These are phyloP conservation scores for Acromyrmex echinatior DNA, from an alignment of 1,140 invertebrate genomes.

Conservation along the genomic window DNA sequence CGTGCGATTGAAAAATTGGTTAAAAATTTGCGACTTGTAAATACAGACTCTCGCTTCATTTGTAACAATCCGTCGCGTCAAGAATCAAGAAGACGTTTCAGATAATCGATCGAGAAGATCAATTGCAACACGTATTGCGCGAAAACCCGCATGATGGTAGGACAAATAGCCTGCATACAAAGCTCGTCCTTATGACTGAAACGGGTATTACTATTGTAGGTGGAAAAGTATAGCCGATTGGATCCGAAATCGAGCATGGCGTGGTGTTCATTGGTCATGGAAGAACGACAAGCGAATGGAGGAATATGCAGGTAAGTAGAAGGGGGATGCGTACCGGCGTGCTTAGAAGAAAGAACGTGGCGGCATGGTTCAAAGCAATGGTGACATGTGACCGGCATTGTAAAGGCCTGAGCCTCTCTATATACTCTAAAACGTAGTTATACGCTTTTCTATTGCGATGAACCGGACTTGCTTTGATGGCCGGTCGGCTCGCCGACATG, in stretches of 20 bases:
- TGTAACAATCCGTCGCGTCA: neutral
- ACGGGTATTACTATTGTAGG: slow-evolving; percentile 11
- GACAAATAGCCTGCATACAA: slow-evolving; percentile 42
- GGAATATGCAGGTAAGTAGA: slow-evolving; percentile 42
- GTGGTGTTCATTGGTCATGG: slow-evolving; percentile 67
- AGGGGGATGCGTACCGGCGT: slow-evolving; percentile 65
- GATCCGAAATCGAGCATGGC: slow-evolving; percentile 71
- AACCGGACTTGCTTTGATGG: slow-evolving; percentile 74
- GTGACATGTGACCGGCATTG: slow-evolving; percentile 81
- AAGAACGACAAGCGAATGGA: slow-evolving; percentile 33
- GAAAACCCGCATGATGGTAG: slow-evolving; percentile 32
- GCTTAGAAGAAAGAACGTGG: slow-evolving; percentile 72
- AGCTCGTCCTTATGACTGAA: slow-evolving; percentile 32
- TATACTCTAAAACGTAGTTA: slow-evolving; percentile 68
- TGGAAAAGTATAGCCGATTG: slow-evolving; percentile 69
- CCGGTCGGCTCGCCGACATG: slow-evolving; percentile 65
- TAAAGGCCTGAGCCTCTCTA: slow-evolving; percentile 71
- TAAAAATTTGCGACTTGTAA: neutral
- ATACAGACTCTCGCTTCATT: neutral
- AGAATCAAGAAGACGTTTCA: neutral
- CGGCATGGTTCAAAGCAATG: slow-evolving; percentile 78
- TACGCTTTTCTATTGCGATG: slow-evolving; percentile 78
- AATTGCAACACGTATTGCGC: neutral
- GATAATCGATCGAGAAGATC: slow-evolving; percentile 27
- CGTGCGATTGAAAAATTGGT: neutral